Base-by-base conservation (phyloP, 2,888 invertebrate species). In the Caenorhabditis auriculariae region DNA sequence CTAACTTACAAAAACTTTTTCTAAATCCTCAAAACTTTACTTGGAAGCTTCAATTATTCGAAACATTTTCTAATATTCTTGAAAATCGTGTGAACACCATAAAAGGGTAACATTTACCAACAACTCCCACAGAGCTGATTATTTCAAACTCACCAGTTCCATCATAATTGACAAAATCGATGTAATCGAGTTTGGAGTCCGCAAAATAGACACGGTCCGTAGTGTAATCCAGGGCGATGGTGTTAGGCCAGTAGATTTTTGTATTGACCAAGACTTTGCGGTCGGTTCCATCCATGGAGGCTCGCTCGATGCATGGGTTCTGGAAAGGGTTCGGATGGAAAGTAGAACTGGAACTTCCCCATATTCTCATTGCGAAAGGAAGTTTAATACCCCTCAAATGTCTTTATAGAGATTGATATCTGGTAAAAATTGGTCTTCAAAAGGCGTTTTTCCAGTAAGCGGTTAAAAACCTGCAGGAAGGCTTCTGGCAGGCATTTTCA, bases 101-200 rank as follows among this genome's bases (percentile, higher is more conserved):
- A 2, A 2, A 21, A 29, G 43, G n/a, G n/a, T 19, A 43, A 24
- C 19, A 23, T 7, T 43, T 43, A n/a, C n/a, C 43, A 7, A 21
- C 7, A 23, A 28, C 28, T 5, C 15, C 24, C 7, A n/a, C n/a
- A n/a, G n/a, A n/a, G n/a, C n/a, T n/a, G n/a, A n/a, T n/a, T n/a
- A n/a, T n/a, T n/a, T n/a, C n/a, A n/a, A 4, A 67, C 81, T 72
- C 68, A 83, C 84, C 81, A 0, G 88, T 88, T 7, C 98, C 98
- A 77, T 96, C 91, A 84, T 98, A 98, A 79, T 92, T 89, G 81
- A 94, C 95, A 82, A 93, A 94, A 81, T 96, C 96, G 59, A 98
- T 96, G 80, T 91, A 96, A 82, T 96, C 96, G 32, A 98, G 84
- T 81, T 95, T 93, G 0, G 93, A 93, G 83, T 98, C 96, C 0